These are phyloP conservation scores for Drosophila monieri DNA, from an alignment of 2,888 invertebrate species.

Conservation along the genomic window DNA sequence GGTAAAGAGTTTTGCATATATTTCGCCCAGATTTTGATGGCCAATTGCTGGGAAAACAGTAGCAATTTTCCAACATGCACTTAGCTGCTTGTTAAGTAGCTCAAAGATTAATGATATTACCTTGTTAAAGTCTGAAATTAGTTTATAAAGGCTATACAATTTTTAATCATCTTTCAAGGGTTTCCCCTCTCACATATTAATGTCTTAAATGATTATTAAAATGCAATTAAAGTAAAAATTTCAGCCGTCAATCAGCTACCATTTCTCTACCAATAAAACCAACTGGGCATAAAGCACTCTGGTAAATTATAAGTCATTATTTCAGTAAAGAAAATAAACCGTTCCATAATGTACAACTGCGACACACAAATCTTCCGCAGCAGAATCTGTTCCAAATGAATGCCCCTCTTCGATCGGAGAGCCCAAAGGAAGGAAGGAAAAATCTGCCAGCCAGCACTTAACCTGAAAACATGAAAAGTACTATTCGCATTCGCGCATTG, in stretches of 20 bases:
- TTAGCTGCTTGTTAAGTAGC: conserved; percentile 26
- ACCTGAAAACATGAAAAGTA: conserved; percentile 52
- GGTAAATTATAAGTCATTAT: conserved; percentile 30
- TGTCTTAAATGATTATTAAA: not conserved
- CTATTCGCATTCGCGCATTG: conserved; percentile 41
- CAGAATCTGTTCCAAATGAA: conserved; percentile 62
- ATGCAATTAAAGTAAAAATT: not conserved
- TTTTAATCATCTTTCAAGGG: too few relatives aligned
- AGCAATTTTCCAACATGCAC: conserved; percentile 48
- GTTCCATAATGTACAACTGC: conserved; percentile 41
- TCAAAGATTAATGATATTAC: conserved; percentile 29
- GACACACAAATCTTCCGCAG: conserved; percentile 34
- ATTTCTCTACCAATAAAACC: conserved; percentile 30
- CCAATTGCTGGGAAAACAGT: conserved; percentile 50
- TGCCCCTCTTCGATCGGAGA: conserved; percentile 42
- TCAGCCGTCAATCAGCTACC: not conserved
- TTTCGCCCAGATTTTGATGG: conserved; percentile 58
- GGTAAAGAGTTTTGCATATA: conserved; percentile 57
- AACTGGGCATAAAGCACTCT: conserved; percentile 44
- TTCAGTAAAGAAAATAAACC: conserved; percentile 32
- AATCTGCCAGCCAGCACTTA: conserved; percentile 32
- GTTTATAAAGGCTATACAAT: not conserved
- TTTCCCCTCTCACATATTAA: not conserved
- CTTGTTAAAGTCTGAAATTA: conserved; percentile 9
- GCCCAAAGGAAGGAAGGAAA: conserved; percentile 11